Evolutionary conservation across 2,888 invertebrate genomes (phyloP).

Genomic region (Macrophya annulata): DNA sequence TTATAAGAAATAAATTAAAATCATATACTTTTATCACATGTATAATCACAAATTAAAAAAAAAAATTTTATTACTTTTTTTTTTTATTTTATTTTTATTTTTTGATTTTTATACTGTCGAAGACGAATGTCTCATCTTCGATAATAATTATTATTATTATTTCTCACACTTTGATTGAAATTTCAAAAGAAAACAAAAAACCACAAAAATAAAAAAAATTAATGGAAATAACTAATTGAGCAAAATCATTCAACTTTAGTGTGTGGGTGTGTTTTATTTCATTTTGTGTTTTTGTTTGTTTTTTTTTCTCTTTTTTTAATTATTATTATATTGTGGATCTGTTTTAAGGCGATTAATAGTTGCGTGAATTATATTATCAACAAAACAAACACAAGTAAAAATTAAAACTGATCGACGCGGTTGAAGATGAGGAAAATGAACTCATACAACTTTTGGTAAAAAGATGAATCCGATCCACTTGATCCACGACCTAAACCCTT

Average conservation of each 20-base stretch:
- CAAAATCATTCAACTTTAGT: not conserved
- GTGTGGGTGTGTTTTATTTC: not conserved
- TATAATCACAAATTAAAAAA: slow-evolving; percentile 34
- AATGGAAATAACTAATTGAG: slow-evolving; percentile 13
- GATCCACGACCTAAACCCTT: not conserved
- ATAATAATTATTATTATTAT: not conserved
- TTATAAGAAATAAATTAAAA: slow-evolving; percentile 13
- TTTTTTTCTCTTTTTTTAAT: no score
- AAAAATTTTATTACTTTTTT: no score
- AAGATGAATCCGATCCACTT: not conserved
- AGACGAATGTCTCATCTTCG: not conserved
- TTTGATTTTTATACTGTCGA: not conserved
- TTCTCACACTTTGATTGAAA: not conserved
- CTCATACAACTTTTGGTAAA: not conserved
- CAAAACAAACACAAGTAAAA: slow-evolving; percentile 29
- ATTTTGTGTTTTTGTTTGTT: not conserved
- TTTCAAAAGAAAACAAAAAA: not conserved
- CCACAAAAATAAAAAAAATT: no score
- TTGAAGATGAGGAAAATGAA: not conserved
- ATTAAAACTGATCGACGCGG: slow-evolving; percentile 24
- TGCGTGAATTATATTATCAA: not conserved
- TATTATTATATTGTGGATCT: not conserved
- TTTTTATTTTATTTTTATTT: not conserved
- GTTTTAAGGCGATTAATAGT: not conserved
- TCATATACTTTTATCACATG: slow-evolving; percentile 45